Base-by-base conservation (phyloP, 2,113 vertebrate genomes). In the Aspidoscelis tigris region DNA sequence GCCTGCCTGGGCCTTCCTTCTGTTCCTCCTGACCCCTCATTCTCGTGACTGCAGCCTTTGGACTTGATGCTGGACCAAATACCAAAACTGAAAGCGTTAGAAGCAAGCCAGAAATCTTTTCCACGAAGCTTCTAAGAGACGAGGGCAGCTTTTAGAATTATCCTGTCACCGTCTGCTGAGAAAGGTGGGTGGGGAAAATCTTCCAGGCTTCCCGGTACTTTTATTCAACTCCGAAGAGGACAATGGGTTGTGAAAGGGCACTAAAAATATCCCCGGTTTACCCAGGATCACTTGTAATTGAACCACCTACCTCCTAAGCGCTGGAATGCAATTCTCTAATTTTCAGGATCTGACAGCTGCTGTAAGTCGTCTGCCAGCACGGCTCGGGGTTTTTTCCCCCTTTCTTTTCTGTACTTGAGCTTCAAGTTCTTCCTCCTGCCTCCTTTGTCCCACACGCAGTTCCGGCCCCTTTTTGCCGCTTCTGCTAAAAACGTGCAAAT, bases 211-310 rank as follows among this genome's bases (percentile, higher is more conserved):
- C 58, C 76, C 22, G n/a, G 58, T 16, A 61, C 91, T 84, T 88
- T 12, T 14, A 81, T 76, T 93, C 93, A 94, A 91, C 92, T 93
- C 92, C 87, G 78, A 22, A 89, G 91, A 95, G 91, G n/a, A 94
- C 92, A 94, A 90, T 88, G 92, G 84, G 8, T 88, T 93, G 86
- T 92, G 93, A 91, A 93, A 50, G 90, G 88, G 80, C 76, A 91
- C 94, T 95, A 96, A 96, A 96, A 95, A 96, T 96, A 96, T 0
- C 91, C 14, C 85, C 77, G 89, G 92, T 93, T 95, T 93, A 91
- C 94, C 94, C 88, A 87, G 92, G 93, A 93, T 94, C 92, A 88
- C 93, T 94, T 92, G 89, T 94, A 93, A 94, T 76, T 86, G 94
- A 92, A 92, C 92, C 94, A 93, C 89, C 92, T 82, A 93, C 91